Evolutionary conservation across 1,140 invertebrate genomes (phyloP), one percentile per base, ranked within the genome.

Genomic region (Drosophila sp.): DNA sequence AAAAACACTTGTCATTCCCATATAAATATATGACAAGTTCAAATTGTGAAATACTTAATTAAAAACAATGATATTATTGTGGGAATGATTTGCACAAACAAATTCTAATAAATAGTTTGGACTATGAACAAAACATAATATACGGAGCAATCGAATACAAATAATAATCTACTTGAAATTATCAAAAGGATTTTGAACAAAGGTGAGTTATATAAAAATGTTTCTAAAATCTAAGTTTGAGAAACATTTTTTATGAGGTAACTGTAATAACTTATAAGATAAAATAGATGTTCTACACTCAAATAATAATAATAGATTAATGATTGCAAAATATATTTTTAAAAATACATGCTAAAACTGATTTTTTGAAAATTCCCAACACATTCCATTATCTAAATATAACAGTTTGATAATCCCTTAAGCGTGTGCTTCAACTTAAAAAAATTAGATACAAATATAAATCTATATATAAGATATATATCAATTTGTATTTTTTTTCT

Each of bases 21-120:
- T 61, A 50, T 36, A 1, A 45, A 65, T 34, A 64, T 72, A 48
- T 72, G 38, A 76, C 51, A 75, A 80, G 76, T 71, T 84, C 70
- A 75, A 74, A 63, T 86, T 51, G 69, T 84, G 81, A 84, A 83
- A 80, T 83, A 64, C 25, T 34, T 65, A 43, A 51, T 72, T 59
- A 67, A 57, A 45, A 64, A 67, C 53, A 71, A 74, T 73, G 73
- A 84, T 58, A 62, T 72, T 36, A 54, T 46, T 21, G 66, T 45
- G 45, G 41, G 63, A 70, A 76, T 84, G 73, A 86, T 67, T 86
- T 77, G 69, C 67, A 73, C 41, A 80, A 80, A 69, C 14, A 25
- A 18, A 27, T 36, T 27, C 21, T 18, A 36, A 54, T 14, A 34
- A 58, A 34, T 41, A 48, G 32, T 2, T 43, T 29, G 50, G 7